phyloP scores from a whole-genome alignment of 2,113 vertebrate genomes.

The Danionella cerebrum region DNA sequence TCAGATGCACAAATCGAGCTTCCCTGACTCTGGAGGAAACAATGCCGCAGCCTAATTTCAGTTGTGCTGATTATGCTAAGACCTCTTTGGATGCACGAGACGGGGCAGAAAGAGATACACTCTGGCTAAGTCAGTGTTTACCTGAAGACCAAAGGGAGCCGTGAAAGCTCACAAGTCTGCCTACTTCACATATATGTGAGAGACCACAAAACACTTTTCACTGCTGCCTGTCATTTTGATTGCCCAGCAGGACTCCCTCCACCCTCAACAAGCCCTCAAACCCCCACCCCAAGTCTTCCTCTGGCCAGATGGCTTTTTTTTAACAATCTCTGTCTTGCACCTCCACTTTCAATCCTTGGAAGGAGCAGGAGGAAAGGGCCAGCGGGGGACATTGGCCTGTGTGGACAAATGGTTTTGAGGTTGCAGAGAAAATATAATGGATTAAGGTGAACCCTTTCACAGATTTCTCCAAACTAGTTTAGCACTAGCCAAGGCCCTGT shows the following conservation, averaged over 20 bases:
- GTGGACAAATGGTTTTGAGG: slow-evolving; percentile 91
- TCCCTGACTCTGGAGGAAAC: slow-evolving; percentile 8
- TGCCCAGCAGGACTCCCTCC: slow-evolving; percentile 80
- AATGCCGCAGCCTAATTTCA: slow-evolving; percentile 37
- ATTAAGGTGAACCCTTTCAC: slow-evolving; percentile 70
- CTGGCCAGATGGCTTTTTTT: slow-evolving; percentile 92
- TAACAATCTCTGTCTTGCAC: slow-evolving; percentile 93
- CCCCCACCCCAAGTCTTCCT: slow-evolving; percentile 33
- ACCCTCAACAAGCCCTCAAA: slow-evolving; percentile 48
- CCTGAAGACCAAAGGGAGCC: slow-evolving; percentile 78
- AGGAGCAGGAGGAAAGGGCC: slow-evolving; percentile 48
- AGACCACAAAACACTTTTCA: slow-evolving; percentile 95
- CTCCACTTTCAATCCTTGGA: slow-evolving; percentile 82
- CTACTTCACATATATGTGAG: slow-evolving; percentile 96
- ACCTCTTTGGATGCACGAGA: slow-evolving; percentile 3
- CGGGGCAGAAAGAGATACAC: slow-evolving; percentile 42
- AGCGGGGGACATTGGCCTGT: slow-evolving; percentile 50
- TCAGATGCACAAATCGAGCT: slow-evolving; percentile 48
- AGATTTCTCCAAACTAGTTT: slow-evolving; percentile 65
- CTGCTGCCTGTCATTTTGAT: slow-evolving; percentile 93
- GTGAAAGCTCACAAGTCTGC: slow-evolving; percentile 84
- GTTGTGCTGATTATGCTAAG: slow-evolving; percentile 3
- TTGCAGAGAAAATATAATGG: slow-evolving; percentile 71
- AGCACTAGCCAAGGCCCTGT: slow-evolving; percentile 39
- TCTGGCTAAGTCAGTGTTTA: slow-evolving; percentile 74